These are phyloP conservation scores for Amblyraja radiata DNA, from an alignment of 2,797 vertebrate genomes.

Conservation along the genomic window DNA sequence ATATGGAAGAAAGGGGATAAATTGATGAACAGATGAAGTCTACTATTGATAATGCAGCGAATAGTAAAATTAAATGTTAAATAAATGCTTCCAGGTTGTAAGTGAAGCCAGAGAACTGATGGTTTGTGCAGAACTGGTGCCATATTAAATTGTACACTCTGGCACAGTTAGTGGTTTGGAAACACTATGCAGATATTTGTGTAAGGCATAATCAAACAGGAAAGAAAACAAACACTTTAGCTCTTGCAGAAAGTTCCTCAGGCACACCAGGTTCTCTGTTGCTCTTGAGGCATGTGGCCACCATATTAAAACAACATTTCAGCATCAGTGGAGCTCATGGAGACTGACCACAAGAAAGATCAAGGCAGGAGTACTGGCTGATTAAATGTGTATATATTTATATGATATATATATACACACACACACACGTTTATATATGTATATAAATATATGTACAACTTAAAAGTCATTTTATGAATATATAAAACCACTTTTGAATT, in stretches of 20 bases:
- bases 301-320: constrained; percentile 29
- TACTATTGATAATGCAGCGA: background rate
- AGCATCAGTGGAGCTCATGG: background rate
- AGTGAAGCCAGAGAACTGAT: background rate
- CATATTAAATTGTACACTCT: background rate
- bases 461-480: background rate
- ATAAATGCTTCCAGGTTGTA: constrained; percentile 2
- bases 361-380: background rate
- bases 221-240: constrained; percentile 23
- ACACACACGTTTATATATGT: too few species aligned
- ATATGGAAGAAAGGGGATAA: background rate
- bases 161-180: background rate
- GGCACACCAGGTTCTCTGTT: background rate
- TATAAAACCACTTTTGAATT: background rate
- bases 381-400: background rate
- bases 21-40: background rate
- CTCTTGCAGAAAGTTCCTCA: background rate
- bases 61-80: background rate
- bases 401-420: too few species aligned
- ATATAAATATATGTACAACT: background rate
- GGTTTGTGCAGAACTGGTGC: background rate
- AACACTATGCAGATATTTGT: background rate
- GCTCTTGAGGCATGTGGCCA: background rate
- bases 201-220: background rate
- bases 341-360: background rate